These are phyloP conservation scores for Cheilosia vernalis DNA, from an alignment of 2,888 invertebrate species.

Conservation along the genomic window DNA sequence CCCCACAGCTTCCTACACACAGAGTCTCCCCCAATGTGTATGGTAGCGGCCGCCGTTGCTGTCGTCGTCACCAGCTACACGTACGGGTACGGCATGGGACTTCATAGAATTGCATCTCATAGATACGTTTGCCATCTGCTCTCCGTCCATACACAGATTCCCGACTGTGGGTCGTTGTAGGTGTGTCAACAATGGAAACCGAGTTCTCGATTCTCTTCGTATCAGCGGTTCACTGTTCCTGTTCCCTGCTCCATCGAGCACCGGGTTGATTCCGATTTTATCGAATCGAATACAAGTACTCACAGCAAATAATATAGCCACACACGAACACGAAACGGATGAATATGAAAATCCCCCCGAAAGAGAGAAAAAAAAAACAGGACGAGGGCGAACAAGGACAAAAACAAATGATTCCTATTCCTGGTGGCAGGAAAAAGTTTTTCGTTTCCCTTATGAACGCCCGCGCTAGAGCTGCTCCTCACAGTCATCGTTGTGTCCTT, in stretches of 20 bases:
- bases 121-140: slow-evolving; percentile 64
- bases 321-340: slow-evolving; percentile 5
- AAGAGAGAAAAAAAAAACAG: neutral
- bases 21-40: neutral
- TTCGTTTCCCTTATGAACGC: slow-evolving; percentile 28
- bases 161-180: slow-evolving; percentile 57
- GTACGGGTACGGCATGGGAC: slow-evolving; percentile 10
- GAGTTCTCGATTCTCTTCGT: slow-evolving; percentile 58
- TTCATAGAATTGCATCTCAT: slow-evolving; percentile 56
- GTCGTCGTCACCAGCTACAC: slow-evolving; percentile 24
- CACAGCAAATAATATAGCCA: slow-evolving; percentile 6
- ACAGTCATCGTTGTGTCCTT: slow-evolving; percentile 42
- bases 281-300: slow-evolving; percentile 64
- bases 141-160: slow-evolving; percentile 22
- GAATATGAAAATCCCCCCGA: slow-evolving; percentile 29
- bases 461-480: slow-evolving; percentile 29
- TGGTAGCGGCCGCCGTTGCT: slow-evolving; percentile 16
- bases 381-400: slow-evolving; percentile 26
- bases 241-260: slow-evolving; percentile 51
- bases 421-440: slow-evolving; percentile 29
- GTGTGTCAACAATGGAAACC: slow-evolving; percentile 68
- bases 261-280: slow-evolving; percentile 58
- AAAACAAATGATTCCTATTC: slow-evolving; percentile 46
- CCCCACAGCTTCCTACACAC: slow-evolving; percentile 62
- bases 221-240: slow-evolving; percentile 34